Percentiles rank a stretch among this genome's conserved stretches.
phyloP scores from a whole-genome alignment of 2,113 vertebrate species.

The Leucoraja erinaceus region DNA sequence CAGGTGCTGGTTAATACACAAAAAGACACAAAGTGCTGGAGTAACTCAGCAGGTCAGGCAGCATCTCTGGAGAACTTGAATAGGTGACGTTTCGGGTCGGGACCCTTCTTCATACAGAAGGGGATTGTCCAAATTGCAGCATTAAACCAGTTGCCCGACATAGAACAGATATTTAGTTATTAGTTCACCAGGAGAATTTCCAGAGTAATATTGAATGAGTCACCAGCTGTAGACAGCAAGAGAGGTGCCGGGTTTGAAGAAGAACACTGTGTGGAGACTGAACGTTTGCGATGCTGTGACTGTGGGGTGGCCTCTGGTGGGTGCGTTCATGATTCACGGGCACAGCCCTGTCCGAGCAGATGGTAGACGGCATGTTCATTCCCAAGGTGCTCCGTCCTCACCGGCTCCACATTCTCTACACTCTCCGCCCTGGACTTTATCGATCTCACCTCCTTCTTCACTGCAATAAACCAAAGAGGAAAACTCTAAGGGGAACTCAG shows the following conservation, averaged over 20 bases:
- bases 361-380: neutral
- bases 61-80: too few relatives aligned
- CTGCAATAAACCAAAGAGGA: conserved; percentile 2
- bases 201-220: neutral
- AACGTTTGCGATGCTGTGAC: too few relatives aligned
- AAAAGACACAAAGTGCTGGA: too few relatives aligned
- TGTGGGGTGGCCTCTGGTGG: neutral
- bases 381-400: too few relatives aligned
- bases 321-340: neutral
- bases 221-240: too few relatives aligned
- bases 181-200: neutral
- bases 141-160: neutral
- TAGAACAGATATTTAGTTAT: neutral
- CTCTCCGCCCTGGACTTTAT: too few relatives aligned
- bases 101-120: too few relatives aligned
- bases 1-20: too few relatives aligned
- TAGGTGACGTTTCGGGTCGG: too few relatives aligned
- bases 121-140: neutral
- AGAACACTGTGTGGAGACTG: too few relatives aligned
- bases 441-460: neutral
- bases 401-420: neutral
- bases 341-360: neutral
- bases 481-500: neutral
- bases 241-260: neutral
- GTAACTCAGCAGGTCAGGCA: too few relatives aligned